These are phyloP conservation scores for Caenorhabditis uteleia DNA, from an alignment of 2,888 invertebrate species.

Conservation along the genomic window DNA sequence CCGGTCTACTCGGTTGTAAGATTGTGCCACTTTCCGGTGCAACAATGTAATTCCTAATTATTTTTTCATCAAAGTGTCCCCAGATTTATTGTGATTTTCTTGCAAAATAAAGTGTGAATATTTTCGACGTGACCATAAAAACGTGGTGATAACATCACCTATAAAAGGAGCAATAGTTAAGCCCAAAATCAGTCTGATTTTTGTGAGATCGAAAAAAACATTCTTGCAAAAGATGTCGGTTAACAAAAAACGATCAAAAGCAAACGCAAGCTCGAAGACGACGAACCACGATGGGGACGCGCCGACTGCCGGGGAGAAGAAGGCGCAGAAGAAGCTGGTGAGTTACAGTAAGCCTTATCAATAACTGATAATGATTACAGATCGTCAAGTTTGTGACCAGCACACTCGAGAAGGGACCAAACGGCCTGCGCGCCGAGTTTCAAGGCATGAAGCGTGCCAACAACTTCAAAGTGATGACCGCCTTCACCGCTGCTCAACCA, in stretches of 20 bases:
- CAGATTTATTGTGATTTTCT: too few relatives aligned
- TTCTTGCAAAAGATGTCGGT: too few relatives aligned
- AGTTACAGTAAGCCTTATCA: background rate
- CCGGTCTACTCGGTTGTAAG: slow-evolving; percentile 52
- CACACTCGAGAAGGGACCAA: slow-evolving; percentile 33
- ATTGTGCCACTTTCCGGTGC: slow-evolving; percentile 31
- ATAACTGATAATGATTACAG: background rate
- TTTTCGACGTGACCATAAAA: too few relatives aligned
- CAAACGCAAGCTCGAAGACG: background rate
- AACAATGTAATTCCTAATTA: slow-evolving; percentile 7
- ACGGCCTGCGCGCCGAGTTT: slow-evolving; percentile 45
- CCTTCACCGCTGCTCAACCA: slow-evolving; percentile 35
- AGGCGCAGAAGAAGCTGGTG: slow-evolving; percentile 2
- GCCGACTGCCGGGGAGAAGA: slow-evolving; percentile 2
- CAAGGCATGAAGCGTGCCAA: slow-evolving; percentile 28
- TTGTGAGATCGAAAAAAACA: too few relatives aligned
- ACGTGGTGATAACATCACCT: too few relatives aligned
- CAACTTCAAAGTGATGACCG: slow-evolving; percentile 39
- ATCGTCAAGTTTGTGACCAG: slow-evolving; percentile 31
- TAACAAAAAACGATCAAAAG: slow-evolving; percentile 3
- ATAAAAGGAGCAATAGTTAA: too few relatives aligned
- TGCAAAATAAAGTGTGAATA: too few relatives aligned
- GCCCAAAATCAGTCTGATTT: too few relatives aligned
- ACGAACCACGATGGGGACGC: slow-evolving; percentile 1
- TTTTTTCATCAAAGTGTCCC: too few relatives aligned